Evolutionary conservation across 2,113 vertebrate species (phyloP).

Genomic region (Phainopepla nitens): DNA sequence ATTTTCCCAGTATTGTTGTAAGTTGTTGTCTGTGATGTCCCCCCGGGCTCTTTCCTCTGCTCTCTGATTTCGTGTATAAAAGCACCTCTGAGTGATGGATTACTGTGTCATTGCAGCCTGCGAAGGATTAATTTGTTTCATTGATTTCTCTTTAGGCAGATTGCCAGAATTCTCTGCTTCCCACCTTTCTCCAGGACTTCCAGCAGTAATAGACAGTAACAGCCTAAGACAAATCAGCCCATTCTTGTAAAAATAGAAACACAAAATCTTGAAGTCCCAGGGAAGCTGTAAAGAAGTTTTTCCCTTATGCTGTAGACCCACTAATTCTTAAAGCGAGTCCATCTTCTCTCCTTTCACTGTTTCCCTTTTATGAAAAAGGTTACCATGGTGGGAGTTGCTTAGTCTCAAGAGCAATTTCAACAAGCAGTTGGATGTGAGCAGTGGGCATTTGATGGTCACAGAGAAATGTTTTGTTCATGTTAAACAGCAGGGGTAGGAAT

Average conservation of each 20-base stretch:
- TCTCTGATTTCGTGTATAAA: slow-evolving; percentile 97
- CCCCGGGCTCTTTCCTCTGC: slow-evolving; percentile 82
- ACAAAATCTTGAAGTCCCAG: slow-evolving; percentile 73
- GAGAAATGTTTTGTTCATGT: neutral
- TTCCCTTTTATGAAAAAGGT: neutral
- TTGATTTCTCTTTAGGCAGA: slow-evolving; percentile 99
- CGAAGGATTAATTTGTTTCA: slow-evolving; percentile 99
- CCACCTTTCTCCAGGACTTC: slow-evolving; percentile 94
- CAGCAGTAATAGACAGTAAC: slow-evolving; percentile 98
- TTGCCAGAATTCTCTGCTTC: slow-evolving; percentile 99
- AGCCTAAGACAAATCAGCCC: slow-evolving; percentile 98
- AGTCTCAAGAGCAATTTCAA: neutral
- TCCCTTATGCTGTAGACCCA: neutral
- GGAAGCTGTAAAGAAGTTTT: slow-evolving; percentile 50
- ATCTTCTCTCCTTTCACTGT: neutral
- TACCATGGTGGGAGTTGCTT: neutral
- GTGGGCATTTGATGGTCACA: neutral
- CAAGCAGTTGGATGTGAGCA: neutral
- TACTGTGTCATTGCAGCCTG: slow-evolving; percentile 99
- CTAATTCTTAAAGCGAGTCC: neutral
- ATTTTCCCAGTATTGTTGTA: slow-evolving; percentile 85
- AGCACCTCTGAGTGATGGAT: slow-evolving; percentile 99
- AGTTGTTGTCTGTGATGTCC: slow-evolving; percentile 87
- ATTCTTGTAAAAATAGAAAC: slow-evolving; percentile 92
- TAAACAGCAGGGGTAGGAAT: neutral